A percentile compares a stretch with the other conserved stretches of the same genome.
These are phyloP conservation scores for Heteromormyrus szaboi DNA, from an alignment of 2,797 vertebrate genomes.

Conservation along the genomic window DNA sequence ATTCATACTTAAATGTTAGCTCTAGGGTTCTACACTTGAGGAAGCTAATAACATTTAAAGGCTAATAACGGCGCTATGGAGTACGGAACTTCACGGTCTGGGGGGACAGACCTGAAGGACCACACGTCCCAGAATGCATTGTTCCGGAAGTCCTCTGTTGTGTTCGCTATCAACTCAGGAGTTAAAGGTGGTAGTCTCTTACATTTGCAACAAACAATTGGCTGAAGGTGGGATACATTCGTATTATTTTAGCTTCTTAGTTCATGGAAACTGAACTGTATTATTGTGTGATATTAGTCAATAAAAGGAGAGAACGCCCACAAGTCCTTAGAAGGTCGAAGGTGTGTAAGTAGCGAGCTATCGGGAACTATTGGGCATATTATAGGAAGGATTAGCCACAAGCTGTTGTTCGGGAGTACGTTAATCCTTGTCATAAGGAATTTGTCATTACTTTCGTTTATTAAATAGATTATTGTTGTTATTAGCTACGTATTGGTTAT, in stretches of 20 bases:
- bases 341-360: background rate
- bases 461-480: background rate
- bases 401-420: background rate
- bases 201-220: background rate
- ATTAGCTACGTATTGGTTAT: background rate
- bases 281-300: background rate
- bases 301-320: background rate
- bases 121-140: constrained; percentile 5
- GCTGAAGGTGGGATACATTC: background rate
- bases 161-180: background rate
- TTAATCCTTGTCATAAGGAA: background rate
- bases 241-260: background rate
- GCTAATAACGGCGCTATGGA: background rate
- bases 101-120: background rate
- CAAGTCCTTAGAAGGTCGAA: background rate
- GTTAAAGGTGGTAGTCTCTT: background rate
- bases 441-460: background rate
- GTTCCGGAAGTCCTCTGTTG: constrained; percentile 3
- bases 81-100: background rate
- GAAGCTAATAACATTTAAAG: background rate
- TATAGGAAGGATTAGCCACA: background rate
- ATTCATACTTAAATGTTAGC: background rate
- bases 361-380: background rate
- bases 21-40: background rate
- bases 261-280: background rate